A percentile compares a stretch with the other conserved stretches of the same genome.
Evolutionary conservation across 2,888 invertebrate genomes (phyloP).

Genomic region (Kryphioiulus occultus): DNA sequence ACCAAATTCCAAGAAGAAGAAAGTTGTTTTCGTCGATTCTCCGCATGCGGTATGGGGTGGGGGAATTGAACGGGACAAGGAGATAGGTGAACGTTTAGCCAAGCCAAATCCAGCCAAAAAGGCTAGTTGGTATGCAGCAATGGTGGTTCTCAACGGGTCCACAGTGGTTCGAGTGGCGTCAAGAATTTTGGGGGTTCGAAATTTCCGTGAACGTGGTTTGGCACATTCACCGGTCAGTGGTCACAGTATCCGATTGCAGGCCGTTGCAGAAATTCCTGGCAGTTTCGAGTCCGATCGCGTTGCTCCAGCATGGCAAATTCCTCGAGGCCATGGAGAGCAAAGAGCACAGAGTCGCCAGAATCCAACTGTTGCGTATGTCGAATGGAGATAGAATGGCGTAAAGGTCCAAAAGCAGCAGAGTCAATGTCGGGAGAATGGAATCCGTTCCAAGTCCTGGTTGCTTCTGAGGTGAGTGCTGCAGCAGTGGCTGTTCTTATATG

Average conservation of each 20-base stretch:
- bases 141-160: conserved; percentile 24
- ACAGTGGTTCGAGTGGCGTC: background rate
- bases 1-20: conserved; percentile 32
- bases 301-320: too few relatives aligned
- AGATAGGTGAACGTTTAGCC: background rate
- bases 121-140: conserved; percentile 31
- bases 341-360: too few relatives aligned
- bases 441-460: background rate
- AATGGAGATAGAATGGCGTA: too few relatives aligned
- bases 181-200: background rate
- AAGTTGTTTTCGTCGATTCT: conserved; percentile 32
- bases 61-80: background rate
- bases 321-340: too few relatives aligned
- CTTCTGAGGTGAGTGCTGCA: background rate
- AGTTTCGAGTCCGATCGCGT: too few relatives aligned
- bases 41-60: conserved; percentile 30
- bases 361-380: too few relatives aligned
- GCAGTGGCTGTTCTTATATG: background rate
- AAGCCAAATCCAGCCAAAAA: conserved; percentile 8
- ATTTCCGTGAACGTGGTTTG: too few relatives aligned
- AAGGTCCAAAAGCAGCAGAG: too few relatives aligned
- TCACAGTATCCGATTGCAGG: background rate
- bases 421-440: too few relatives aligned
- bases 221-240: background rate
- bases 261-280: too few relatives aligned